These are phyloP conservation scores for Eudemis profundana DNA, from an alignment of 2,888 invertebrate species.

Conservation along the genomic window DNA sequence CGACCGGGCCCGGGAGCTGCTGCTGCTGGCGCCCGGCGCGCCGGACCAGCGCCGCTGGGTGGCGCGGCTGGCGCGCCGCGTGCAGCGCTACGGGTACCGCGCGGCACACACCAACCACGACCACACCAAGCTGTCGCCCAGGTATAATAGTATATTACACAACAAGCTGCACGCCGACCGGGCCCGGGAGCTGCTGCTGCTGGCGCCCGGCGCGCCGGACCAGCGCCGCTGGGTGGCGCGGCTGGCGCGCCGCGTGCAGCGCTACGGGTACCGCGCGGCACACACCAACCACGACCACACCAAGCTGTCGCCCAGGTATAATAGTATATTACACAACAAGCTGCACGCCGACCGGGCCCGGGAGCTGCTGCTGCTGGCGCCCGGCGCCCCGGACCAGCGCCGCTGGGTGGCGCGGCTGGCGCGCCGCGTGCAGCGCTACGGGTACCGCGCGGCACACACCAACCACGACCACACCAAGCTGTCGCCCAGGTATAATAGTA, in stretches of 20 bases:
- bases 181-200: constrained; percentile 67
- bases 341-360: no score
- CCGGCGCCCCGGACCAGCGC: no score
- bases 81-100: constrained; percentile 97
- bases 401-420: no score
- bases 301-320: constrained; percentile 46
- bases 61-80: constrained; percentile 94
- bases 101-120: constrained; percentile 90
- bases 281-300: constrained; percentile 65
- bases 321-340: no score
- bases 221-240: constrained; percentile 82
- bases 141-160: no score
- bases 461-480: no score
- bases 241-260: constrained; percentile 29
- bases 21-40: constrained; percentile 93
- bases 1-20: constrained; percentile 97
- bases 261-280: constrained; percentile 94
- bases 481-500: constrained; percentile 85
- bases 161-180: no score
- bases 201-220: constrained; percentile 88
- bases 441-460: no score
- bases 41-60: constrained; percentile 98
- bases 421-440: constrained; percentile 80
- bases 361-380: background rate
- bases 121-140: constrained; percentile 70